Evolutionary conservation across 2,113 vertebrate species (phyloP).

Genomic region (Ursus arctos): DNA sequence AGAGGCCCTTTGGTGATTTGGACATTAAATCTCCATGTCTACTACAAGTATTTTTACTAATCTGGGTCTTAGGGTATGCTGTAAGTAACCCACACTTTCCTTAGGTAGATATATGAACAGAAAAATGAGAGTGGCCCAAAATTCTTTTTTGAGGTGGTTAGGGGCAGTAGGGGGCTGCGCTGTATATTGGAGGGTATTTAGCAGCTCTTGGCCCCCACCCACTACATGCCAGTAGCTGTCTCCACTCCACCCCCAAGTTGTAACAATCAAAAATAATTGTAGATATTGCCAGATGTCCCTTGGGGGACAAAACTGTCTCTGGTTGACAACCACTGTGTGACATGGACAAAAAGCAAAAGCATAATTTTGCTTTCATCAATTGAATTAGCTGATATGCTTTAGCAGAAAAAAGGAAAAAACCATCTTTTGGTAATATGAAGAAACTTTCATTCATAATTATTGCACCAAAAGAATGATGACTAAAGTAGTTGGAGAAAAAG

Average conservation of each 20-base stretch:
- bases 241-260: not conserved
- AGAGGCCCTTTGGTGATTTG: not conserved
- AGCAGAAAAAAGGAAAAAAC: not conserved
- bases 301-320: not conserved
- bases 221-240: not conserved
- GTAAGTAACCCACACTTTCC: not conserved
- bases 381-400: slow-evolving; percentile 46
- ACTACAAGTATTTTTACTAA: not conserved
- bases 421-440: not conserved
- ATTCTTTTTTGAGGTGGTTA: not conserved
- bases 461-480: not conserved
- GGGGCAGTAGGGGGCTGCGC: not conserved
- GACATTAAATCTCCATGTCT: not conserved
- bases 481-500: not conserved
- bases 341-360: not conserved
- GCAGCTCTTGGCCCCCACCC: not conserved
- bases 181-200: not conserved
- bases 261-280: not conserved
- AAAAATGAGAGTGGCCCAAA: not conserved
- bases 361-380: not conserved
- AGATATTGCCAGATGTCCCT: not conserved
- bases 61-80: not conserved
- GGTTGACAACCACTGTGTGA: not conserved
- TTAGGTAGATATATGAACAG: not conserved
- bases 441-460: not conserved